Evolutionary conservation across 2,113 vertebrate species (phyloP).

Genomic region (Pipa parva): DNA sequence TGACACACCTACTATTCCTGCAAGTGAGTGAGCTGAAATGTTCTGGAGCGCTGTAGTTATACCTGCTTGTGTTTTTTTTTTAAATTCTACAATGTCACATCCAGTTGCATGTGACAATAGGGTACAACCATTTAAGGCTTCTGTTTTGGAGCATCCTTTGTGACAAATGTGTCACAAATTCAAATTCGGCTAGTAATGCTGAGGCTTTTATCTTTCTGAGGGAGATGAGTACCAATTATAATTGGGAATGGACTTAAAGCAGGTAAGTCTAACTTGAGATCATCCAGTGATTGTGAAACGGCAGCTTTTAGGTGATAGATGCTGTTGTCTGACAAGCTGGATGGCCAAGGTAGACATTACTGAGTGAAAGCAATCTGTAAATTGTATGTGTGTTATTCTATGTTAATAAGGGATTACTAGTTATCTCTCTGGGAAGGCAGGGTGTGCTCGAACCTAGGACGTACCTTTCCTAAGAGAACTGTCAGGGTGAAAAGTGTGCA

Average conservation of each 20-base stretch:
- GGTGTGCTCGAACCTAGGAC: neutral
- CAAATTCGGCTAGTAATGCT: neutral
- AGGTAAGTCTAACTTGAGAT: neutral
- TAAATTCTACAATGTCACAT: neutral
- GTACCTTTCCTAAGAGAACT: neutral
- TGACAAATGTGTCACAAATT: neutral
- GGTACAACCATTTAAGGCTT: neutral
- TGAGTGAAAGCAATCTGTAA: slow-evolving; percentile 6
- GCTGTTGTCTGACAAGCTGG: too few species aligned
- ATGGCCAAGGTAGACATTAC: too few species aligned
- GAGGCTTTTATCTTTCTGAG: neutral
- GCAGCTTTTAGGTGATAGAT: too few species aligned
- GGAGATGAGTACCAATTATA: neutral
- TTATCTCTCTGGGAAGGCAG: neutral
- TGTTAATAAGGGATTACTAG: neutral
- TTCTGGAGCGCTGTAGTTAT: neutral
- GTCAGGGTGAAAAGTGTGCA: slow-evolving; percentile 3
- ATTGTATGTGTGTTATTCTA: neutral
- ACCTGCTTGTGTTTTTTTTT: neutral
- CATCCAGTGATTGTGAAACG: neutral
- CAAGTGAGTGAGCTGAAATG: neutral
- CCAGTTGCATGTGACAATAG: neutral
- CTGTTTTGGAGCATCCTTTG: neutral
- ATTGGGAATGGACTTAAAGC: neutral
- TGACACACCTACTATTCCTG: neutral